A percentile compares a stretch with the other conserved stretches of the same genome.
These are phyloP conservation scores for Malacosoma neustria DNA, from an alignment of 2,888 invertebrate genomes.

Conservation along the genomic window DNA sequence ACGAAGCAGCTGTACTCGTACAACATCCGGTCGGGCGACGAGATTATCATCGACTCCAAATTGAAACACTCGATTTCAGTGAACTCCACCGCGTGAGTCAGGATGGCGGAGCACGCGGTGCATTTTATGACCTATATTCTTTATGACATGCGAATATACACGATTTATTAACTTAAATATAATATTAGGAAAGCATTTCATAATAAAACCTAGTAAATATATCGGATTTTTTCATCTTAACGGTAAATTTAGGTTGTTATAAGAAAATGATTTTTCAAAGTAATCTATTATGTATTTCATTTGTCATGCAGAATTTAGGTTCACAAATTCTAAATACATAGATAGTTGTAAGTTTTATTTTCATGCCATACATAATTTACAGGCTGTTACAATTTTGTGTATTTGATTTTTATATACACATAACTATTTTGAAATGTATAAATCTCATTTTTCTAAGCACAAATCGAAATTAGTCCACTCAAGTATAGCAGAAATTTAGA, in stretches of 20 bases:
- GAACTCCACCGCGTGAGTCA: constrained; percentile 38
- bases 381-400: neutral
- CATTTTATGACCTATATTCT: neutral
- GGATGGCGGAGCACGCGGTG: neutral
- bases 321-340: neutral
- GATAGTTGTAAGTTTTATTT: constrained; percentile 3
- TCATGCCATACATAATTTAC: constrained; percentile 21
- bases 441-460: no score
- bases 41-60: constrained; percentile 91
- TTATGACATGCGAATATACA: neutral
- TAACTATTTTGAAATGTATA: no score
- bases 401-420: no score
- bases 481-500: no score
- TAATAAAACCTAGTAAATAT: no score
- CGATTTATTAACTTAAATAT: no score
- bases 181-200: no score
- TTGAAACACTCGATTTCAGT: constrained; percentile 68
- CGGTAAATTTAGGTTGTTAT: no score
- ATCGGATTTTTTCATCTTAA: no score
- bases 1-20: constrained; percentile 93
- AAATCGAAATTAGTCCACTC: no score
- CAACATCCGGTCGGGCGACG: constrained; percentile 91
- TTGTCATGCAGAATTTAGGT: neutral
- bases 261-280: no score
- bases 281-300: no score